phyloP scores from a whole-genome alignment of 2,797 vertebrate genomes.

The Gephyroberyx darwinii region DNA sequence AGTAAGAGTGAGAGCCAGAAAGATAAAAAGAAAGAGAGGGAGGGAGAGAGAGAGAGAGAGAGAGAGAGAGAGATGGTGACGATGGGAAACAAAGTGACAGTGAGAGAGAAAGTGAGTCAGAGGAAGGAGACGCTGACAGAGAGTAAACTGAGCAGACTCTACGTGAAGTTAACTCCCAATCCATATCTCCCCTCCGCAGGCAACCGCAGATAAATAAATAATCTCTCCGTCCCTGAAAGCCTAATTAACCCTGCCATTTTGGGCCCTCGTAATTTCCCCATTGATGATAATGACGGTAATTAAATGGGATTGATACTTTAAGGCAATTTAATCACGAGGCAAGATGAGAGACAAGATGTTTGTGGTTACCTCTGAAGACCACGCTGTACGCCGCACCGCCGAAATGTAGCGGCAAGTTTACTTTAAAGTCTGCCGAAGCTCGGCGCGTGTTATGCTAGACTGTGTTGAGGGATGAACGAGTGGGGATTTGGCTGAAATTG shows the following conservation, averaged over 20 bases:
- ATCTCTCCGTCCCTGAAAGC: slow-evolving; percentile 72
- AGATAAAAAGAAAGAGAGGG: slow-evolving; percentile 28
- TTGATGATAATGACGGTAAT: slow-evolving; percentile 85
- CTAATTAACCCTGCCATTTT: slow-evolving; percentile 81
- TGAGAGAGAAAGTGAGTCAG: slow-evolving; percentile 7
- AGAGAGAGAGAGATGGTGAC: slow-evolving; percentile 8
- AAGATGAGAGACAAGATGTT: slow-evolving; percentile 70
- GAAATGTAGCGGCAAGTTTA: slow-evolving; percentile 15
- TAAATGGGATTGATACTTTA: slow-evolving; percentile 80
- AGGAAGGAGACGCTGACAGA: slow-evolving; percentile 19
- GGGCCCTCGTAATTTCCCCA: slow-evolving; percentile 75
- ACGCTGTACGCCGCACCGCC: slow-evolving; percentile 37
- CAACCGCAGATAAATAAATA: slow-evolving; percentile 74
- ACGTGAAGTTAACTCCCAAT: slow-evolving; percentile 57
- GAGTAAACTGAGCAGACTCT: slow-evolving; percentile 38
- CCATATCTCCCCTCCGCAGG: slow-evolving; percentile 74
- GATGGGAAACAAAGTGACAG: slow-evolving; percentile 30
- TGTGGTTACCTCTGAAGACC: slow-evolving; percentile 54
- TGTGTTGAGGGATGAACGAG: too few species aligned
- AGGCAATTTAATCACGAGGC: slow-evolving; percentile 78
- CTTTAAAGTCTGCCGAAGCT: slow-evolving; percentile 8
- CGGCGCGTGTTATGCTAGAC: slow-evolving; percentile 13
- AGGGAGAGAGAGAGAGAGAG: slow-evolving; percentile 7
- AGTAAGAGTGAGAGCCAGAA: slow-evolving; percentile 21
- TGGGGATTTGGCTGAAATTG: too few species aligned